Evolutionary conservation across 2,888 invertebrate species (phyloP).

Genomic region (Hedya salicella): DNA sequence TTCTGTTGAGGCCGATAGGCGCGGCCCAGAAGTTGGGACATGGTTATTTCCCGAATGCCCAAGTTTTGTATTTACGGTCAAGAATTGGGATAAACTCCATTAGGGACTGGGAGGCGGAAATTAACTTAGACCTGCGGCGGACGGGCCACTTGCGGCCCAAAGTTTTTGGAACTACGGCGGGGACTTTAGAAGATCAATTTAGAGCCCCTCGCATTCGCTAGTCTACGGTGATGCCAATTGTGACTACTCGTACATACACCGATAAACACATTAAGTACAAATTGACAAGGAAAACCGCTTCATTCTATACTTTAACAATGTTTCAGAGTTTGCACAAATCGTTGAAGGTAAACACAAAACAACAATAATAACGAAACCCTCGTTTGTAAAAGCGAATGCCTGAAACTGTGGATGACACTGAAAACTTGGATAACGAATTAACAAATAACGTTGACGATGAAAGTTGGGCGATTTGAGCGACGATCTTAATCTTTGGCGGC

Average conservation of each 20-base stretch:
- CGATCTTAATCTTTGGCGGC: slow-evolving; percentile 53
- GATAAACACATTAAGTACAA: not conserved
- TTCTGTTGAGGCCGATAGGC: slow-evolving; percentile 42
- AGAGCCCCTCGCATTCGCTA: slow-evolving; percentile 22
- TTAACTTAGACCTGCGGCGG: slow-evolving; percentile 71
- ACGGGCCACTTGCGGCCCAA: slow-evolving; percentile 49
- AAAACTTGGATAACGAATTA: slow-evolving; percentile 54
- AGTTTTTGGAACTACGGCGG: slow-evolving; percentile 43
- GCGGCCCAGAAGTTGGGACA: slow-evolving; percentile 47
- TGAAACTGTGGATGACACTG: slow-evolving; percentile 28
- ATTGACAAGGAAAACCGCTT: not conserved
- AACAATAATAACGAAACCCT: slow-evolving; percentile 17
- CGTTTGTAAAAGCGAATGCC: slow-evolving; percentile 36
- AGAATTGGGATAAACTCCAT: slow-evolving; percentile 64
- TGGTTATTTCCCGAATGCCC: slow-evolving; percentile 48
- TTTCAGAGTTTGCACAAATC: not conserved
- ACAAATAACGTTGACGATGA: slow-evolving; percentile 51
- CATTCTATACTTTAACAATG: not conserved
- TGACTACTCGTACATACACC: not conserved
- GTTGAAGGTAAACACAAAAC: not conserved
- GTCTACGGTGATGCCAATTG: slow-evolving; percentile 14
- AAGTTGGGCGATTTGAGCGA: slow-evolving; percentile 53
- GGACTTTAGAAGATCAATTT: slow-evolving; percentile 39
- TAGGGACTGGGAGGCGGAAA: slow-evolving; percentile 66
- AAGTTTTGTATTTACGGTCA: slow-evolving; percentile 56